These are phyloP conservation scores for Tribolium castaneum DNA, from an alignment of 1,140 invertebrate species.

Conservation along the genomic window DNA sequence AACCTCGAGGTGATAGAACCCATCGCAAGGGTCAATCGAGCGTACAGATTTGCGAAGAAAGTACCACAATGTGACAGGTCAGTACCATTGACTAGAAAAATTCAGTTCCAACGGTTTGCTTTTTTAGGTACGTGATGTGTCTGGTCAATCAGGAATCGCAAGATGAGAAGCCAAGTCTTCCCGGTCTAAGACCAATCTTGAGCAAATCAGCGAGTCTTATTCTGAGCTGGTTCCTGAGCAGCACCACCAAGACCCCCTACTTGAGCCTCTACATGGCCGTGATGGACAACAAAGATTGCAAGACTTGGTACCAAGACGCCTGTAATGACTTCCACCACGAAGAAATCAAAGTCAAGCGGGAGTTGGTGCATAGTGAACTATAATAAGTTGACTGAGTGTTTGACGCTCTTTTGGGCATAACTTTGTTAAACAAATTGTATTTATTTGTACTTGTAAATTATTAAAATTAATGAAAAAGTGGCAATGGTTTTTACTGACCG, in stretches of 20 bases:
- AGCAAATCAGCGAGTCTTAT: slow-evolving; percentile 80
- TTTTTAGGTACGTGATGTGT: slow-evolving; percentile 75
- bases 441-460: slow-evolving; percentile 29
- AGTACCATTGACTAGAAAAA: neutral
- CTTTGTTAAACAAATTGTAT: slow-evolving; percentile 4
- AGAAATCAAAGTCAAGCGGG: slow-evolving; percentile 82
- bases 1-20: slow-evolving; percentile 84
- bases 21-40: slow-evolving; percentile 78
- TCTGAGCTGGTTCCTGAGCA: slow-evolving; percentile 75
- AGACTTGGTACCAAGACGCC: slow-evolving; percentile 78
- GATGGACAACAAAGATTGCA: slow-evolving; percentile 67
- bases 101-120: neutral
- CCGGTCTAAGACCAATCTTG: slow-evolving; percentile 72
- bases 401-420: slow-evolving; percentile 11
- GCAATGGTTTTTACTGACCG: neutral
- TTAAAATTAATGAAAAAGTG: neutral
- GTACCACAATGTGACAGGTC: slow-evolving; percentile 76
- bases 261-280: slow-evolving; percentile 70
- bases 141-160: slow-evolving; percentile 74
- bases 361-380: slow-evolving; percentile 82
- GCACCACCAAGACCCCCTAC: slow-evolving; percentile 68
- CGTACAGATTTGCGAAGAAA: slow-evolving; percentile 77
- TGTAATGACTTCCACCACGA: slow-evolving; percentile 82
- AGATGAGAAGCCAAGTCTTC: slow-evolving; percentile 65
- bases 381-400: slow-evolving; percentile 54